Percentiles rank a stretch among this genome's conserved stretches.
These are phyloP conservation scores for Hemichromis elongatus DNA, from an alignment of 2,113 vertebrate species.

Conservation along the genomic window DNA sequence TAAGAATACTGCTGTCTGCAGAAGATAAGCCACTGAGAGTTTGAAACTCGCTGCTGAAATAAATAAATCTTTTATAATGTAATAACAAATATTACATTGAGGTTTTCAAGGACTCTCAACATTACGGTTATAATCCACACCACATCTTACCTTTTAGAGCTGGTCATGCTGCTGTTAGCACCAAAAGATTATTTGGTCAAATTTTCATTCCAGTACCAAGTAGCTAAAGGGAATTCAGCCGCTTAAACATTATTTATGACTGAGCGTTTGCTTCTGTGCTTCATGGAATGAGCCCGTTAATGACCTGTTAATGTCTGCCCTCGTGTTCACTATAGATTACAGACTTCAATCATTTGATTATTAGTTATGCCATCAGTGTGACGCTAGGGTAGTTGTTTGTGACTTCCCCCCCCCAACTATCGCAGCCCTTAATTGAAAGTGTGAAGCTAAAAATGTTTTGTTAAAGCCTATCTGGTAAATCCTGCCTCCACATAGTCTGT, in stretches of 20 bases:
- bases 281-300: neutral
- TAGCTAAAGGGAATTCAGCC: neutral
- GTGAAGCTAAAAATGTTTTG: neutral
- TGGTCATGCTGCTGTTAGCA: neutral
- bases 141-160: neutral
- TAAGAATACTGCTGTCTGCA: neutral
- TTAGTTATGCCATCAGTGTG: neutral
- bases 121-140: neutral
- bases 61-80: neutral
- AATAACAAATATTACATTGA: neutral
- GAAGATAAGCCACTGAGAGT: neutral
- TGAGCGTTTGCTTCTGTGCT: neutral
- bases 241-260: neutral
- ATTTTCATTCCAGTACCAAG: neutral
- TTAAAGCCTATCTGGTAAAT: neutral
- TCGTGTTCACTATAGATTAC: neutral
- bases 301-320: neutral
- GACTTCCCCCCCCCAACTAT: fast-evolving
- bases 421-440: neutral
- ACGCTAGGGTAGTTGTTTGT: neutral
- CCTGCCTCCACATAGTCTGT: neutral
- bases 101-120: neutral
- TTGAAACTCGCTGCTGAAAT: neutral
- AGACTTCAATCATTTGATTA: neutral
- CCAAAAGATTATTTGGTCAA: neutral